phyloP scores from a whole-genome alignment of 2,113 vertebrate species.

The Crotalus helleri region DNA sequence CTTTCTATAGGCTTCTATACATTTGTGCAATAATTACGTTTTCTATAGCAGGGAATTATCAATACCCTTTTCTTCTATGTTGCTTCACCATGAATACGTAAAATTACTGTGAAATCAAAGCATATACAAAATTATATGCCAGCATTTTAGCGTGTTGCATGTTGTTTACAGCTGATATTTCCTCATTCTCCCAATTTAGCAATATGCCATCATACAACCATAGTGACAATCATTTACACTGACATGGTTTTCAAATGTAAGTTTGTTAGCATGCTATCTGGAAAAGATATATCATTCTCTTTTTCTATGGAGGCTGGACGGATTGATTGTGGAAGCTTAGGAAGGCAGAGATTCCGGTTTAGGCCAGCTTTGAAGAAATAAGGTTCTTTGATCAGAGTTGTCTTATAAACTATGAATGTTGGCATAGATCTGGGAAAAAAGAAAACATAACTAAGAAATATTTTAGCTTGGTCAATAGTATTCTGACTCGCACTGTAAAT shows the following conservation, averaged over 20 bases:
- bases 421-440: not conserved
- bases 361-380: not conserved
- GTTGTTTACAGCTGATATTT: not conserved
- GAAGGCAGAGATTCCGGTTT: not conserved
- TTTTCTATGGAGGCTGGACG: not conserved
- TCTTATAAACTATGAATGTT: not conserved
- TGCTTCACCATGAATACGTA: not conserved
- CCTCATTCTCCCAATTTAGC: not conserved
- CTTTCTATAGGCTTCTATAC: not conserved
- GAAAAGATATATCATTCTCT: not conserved
- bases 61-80: not conserved
- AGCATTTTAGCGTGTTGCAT: not conserved
- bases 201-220: not conserved
- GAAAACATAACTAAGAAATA: not conserved
- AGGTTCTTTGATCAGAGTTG: not conserved
- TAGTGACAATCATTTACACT: not conserved
- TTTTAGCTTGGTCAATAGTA: not conserved
- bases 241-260: not conserved
- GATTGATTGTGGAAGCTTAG: not conserved
- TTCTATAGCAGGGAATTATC: not conserved
- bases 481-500: not conserved
- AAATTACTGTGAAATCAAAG: not conserved
- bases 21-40: not conserved
- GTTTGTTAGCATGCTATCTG: not conserved
- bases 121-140: not conserved